A percentile compares a stretch with the other conserved stretches of the same genome.
Evolutionary conservation across 1,140 invertebrate genomes (phyloP).

Genomic region (Mizuhopecten yessoensis): DNA sequence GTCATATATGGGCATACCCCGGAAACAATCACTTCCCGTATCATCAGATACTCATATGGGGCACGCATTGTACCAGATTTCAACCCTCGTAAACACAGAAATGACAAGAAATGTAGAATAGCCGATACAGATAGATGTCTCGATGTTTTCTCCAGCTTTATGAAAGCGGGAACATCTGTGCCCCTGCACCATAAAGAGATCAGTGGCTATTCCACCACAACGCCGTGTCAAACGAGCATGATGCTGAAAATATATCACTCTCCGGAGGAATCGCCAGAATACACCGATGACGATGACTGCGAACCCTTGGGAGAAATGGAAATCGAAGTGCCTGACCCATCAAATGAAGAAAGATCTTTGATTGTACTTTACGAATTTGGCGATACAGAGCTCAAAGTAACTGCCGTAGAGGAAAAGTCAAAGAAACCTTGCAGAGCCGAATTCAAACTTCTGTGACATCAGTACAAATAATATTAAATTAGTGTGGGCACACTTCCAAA

Average conservation of each 20-base stretch:
- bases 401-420: neutral
- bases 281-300: neutral
- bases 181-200: neutral
- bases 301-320: neutral
- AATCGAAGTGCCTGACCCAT: neutral
- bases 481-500: too few relatives aligned
- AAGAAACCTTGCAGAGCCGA: neutral
- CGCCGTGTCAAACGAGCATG: neutral
- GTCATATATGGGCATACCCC: slow-evolving; percentile 55
- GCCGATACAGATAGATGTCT: neutral
- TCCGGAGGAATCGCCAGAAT: neutral
- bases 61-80: neutral
- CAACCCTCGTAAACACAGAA: neutral
- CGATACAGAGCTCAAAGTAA: neutral
- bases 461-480: too few relatives aligned
- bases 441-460: neutral
- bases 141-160: neutral
- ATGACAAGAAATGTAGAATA: neutral
- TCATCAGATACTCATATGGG: slow-evolving; percentile 45
- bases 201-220: neutral
- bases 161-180: neutral
- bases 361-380: neutral
- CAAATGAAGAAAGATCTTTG: neutral
- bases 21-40: neutral
- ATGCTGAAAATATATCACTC: neutral